phyloP scores from a whole-genome alignment of 2,113 vertebrate genomes.

The Spheniscus mendiculus region DNA sequence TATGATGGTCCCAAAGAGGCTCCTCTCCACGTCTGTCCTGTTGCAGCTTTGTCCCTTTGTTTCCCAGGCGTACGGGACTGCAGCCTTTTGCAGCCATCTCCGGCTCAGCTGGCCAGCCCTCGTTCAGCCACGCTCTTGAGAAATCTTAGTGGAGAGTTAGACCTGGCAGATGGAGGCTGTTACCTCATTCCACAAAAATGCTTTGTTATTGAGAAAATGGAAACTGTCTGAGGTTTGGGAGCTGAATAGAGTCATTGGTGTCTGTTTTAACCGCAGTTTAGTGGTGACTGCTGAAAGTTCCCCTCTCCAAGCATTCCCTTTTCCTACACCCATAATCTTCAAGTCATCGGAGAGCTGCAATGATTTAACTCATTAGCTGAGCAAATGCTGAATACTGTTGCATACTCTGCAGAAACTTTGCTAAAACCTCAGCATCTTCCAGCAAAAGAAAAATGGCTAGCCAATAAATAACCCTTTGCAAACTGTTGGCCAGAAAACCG shows the following conservation, averaged over 20 bases:
- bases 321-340: slow-evolving; percentile 59
- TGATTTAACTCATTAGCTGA: slow-evolving; percentile 39
- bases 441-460: neutral
- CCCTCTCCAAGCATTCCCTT: slow-evolving; percentile 28
- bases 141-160: slow-evolving; percentile 42
- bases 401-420: neutral
- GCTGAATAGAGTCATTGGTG: slow-evolving; percentile 67
- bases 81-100: neutral
- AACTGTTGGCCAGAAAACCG: neutral
- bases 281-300: slow-evolving; percentile 43
- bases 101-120: neutral
- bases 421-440: slow-evolving; percentile 17
- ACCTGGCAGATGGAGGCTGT: slow-evolving; percentile 74
- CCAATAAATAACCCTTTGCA: slow-evolving; percentile 27
- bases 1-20: neutral
- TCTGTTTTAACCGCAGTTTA: slow-evolving; percentile 65
- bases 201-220: slow-evolving; percentile 83
- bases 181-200: slow-evolving; percentile 83
- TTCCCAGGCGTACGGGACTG: neutral
- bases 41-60: neutral
- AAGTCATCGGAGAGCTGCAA: neutral
- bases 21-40: neutral
- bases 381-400: neutral
- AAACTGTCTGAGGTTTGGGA: slow-evolving; percentile 83
- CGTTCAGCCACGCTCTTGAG: neutral